phyloP scores from a whole-genome alignment of 2,888 invertebrate genomes.

The Thelaira solivaga region DNA sequence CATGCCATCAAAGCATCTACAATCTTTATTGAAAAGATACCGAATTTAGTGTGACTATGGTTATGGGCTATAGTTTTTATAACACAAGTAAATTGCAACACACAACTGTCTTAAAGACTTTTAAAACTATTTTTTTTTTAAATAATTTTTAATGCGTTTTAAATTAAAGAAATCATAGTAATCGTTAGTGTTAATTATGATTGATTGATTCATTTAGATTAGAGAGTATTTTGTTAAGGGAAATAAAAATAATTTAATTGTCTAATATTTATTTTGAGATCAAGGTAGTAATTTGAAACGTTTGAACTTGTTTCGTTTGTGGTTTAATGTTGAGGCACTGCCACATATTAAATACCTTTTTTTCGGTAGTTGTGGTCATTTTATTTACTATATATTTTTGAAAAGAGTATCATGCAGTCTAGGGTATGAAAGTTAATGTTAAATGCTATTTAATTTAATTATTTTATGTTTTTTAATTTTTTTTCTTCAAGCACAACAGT shows the following conservation, averaged over 20 bases:
- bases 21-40: no score
- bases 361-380: not conserved
- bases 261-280: not conserved
- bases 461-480: not conserved
- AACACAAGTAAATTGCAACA: no score
- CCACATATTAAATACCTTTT: not conserved
- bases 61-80: no score
- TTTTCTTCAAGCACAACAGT: slow-evolving; percentile 52
- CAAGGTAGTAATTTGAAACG: not conserved
- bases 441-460: not conserved
- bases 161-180: no score
- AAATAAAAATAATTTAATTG: not conserved
- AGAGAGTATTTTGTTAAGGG: no score
- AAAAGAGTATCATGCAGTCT: not conserved
- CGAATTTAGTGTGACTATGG: no score
- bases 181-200: no score
- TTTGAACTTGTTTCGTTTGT: not conserved
- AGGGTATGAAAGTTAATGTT: slow-evolving; percentile 14
- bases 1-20: no score
- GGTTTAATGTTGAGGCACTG: slow-evolving; percentile 1
- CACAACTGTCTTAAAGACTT: no score
- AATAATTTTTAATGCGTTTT: slow-evolving; percentile 37
- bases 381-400: not conserved
- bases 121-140: no score
- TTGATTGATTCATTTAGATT: no score